These are phyloP conservation scores for Hylomyscus alleni DNA, from an alignment of 2,797 vertebrate genomes.

Conservation along the genomic window DNA sequence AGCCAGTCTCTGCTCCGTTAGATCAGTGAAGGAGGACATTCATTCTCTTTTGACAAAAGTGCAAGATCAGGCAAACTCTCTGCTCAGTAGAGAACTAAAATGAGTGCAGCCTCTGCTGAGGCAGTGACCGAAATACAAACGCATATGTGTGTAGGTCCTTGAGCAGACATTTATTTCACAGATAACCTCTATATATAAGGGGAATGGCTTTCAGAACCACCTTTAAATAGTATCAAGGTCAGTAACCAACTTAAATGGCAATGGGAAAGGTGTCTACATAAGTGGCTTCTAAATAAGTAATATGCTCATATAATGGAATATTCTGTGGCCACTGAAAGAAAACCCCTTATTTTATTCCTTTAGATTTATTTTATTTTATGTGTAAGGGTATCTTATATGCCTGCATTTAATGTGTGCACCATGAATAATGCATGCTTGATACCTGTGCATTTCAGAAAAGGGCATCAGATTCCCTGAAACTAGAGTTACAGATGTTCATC, in stretches of 20 bases:
- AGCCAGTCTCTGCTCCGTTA: not conserved
- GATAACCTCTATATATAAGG: not conserved
- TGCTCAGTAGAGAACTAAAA: not conserved
- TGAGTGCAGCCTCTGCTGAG: not conserved
- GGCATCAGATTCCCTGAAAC: not conserved
- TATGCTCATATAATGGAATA: not conserved
- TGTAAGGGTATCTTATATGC: not conserved
- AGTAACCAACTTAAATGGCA: not conserved
- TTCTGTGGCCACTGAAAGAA: not conserved
- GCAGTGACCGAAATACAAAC: no score
- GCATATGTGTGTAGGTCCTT: rapidly evolving
- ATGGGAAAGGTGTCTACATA: not conserved
- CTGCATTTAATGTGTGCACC: not conserved
- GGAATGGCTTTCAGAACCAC: not conserved
- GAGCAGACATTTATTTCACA: not conserved
- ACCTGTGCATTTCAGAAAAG: not conserved
- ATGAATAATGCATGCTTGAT: not conserved
- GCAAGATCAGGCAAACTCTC: not conserved
- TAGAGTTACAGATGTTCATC: not conserved
- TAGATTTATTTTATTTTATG: not conserved
- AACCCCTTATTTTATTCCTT: not conserved
- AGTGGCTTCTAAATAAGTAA: not conserved
- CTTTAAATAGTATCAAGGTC: not conserved
- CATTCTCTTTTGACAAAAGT: not conserved
- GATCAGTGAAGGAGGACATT: not conserved